Base-by-base conservation (phyloP, 2,888 invertebrate species). In the Tachina lurida region DNA sequence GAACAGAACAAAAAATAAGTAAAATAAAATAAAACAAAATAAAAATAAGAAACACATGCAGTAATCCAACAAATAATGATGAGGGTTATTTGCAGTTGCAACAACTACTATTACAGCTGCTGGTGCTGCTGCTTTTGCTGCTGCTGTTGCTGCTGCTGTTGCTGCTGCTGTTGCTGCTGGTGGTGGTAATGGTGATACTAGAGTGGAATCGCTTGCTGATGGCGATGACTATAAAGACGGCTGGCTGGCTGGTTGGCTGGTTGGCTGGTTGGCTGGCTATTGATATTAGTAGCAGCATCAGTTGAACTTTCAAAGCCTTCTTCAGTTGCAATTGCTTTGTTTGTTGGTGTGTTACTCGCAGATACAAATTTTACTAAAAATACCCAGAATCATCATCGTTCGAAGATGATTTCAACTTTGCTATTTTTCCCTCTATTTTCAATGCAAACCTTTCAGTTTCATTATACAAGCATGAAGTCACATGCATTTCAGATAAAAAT, bases 261-360 rank as follows among this genome's bases (percentile, higher is more conserved):
- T 3, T 22, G 3, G 49, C 62, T 70, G 22, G 22, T 3, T 22
- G 22, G 22, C 3, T 22, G 22, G 22, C n/a, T n/a, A 47, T 31
- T 62, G 68, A 49, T 10, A 52, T 63, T 19, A 74, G 74, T 41
- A 49, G 76, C 54, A 63, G 76, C 73, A 70, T 74, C 74, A 76
- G 79, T 83, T 86, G 79, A 83, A 86, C 86, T 80, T 83, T 86
- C 49, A 75, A 62, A 74, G 82, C 63, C 86, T 86, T 86, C 86
- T 86, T 86, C 86, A 86, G 86, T 86, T 86, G 86, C 86, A 86
- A 83, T 83, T 86, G 86, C 79, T 86, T 83, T 65, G 47, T 83
- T 83, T 65, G 47, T 70, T 82, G 56, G 74, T 68, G 86, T 83
- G 83, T 80, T 83, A 80, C 79, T 80, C 68, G 47, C 63, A 70